Conservation (phyloP, 2,888 invertebrate species). For the Pocota personata region DNA sequence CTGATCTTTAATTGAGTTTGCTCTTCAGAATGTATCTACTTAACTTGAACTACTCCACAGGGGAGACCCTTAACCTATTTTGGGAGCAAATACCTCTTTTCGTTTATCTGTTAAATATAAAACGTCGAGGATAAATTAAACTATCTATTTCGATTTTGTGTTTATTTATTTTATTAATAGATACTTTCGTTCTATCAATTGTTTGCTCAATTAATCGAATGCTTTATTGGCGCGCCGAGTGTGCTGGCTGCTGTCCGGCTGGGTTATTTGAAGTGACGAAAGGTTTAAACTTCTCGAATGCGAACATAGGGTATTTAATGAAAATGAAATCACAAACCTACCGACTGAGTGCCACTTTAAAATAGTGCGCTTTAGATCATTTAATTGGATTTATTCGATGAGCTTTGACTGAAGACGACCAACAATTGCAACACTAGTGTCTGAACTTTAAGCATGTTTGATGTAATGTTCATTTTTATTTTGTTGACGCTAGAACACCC, state of each 20-base stretch:
- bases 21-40: background rate
- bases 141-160: constrained; percentile 30
- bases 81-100: too few species aligned
- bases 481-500: background rate
- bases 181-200: constrained; percentile 5
- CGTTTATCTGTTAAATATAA: constrained; percentile 14
- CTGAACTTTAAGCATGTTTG: background rate
- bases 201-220: background rate
- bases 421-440: background rate
- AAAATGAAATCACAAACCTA: constrained; percentile 28
- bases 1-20: constrained; percentile 6
- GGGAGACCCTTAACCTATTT: constrained; percentile 4
- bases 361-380: constrained; percentile 7
- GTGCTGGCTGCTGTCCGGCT: background rate
- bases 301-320: background rate
- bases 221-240: background rate
- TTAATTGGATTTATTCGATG: constrained; percentile 36
- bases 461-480: background rate
- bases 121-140: constrained; percentile 14
- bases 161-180: constrained; percentile 16
- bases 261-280: constrained; percentile 28
- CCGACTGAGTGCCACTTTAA: constrained; percentile 23
- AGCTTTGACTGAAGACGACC: background rate
- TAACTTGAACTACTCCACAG: constrained; percentile 2
- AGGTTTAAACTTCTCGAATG: constrained; percentile 38